These are phyloP conservation scores for Calidris pygmaea DNA, from an alignment of 2,113 vertebrate genomes.

Conservation along the genomic window DNA sequence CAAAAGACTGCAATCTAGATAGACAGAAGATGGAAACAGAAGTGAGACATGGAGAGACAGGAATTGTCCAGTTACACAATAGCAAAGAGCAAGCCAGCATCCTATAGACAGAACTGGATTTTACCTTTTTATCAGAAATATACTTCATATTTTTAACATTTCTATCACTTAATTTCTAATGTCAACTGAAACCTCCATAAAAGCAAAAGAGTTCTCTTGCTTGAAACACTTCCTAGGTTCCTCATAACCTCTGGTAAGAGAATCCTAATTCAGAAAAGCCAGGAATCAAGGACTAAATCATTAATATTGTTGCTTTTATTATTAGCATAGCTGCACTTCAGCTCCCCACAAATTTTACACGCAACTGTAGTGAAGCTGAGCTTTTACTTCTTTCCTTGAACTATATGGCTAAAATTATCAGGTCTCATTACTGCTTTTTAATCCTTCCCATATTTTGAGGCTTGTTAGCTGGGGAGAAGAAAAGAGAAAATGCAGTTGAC, in stretches of 20 bases:
- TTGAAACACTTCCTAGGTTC: neutral
- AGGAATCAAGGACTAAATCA: neutral
- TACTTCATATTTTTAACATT: conserved; percentile 1
- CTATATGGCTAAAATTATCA: neutral
- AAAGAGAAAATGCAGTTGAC: conserved; percentile 12
- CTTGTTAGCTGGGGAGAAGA: neutral
- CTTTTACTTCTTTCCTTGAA: neutral
- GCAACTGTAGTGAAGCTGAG: neutral
- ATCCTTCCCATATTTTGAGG: neutral
- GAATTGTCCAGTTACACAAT: neutral
- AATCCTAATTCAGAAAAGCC: neutral
- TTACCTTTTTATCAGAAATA: neutral
- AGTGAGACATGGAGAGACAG: neutral
- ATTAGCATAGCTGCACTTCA: neutral
- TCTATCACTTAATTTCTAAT: conserved; percentile 40
- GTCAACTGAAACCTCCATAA: neutral
- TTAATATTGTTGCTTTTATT: neutral
- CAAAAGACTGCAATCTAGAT: neutral
- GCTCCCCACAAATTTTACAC: neutral
- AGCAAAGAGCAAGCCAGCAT: neutral
- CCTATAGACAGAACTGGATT: neutral
- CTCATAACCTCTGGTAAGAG: neutral
- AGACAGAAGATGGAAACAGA: neutral
- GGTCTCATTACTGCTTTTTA: neutral
- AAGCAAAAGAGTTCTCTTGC: conserved; percentile 11